phyloP scores from a whole-genome alignment of 2,113 vertebrate genomes.

The Butastur rufipennis region DNA sequence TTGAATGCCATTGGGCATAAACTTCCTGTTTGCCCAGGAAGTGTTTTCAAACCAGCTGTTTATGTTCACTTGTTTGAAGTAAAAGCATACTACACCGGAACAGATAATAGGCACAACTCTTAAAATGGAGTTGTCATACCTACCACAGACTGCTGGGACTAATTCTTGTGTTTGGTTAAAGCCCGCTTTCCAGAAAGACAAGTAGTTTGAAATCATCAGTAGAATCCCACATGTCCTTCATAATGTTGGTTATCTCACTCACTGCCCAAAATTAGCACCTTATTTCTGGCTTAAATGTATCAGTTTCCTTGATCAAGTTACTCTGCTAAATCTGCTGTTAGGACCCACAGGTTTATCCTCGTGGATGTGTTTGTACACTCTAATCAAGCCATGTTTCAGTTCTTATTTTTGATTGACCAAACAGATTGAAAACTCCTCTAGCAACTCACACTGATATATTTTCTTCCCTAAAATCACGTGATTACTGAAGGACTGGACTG shows the following conservation, averaged over 20 bases:
- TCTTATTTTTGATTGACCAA: background rate
- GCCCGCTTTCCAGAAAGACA: background rate
- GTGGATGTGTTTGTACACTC: background rate
- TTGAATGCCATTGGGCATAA: background rate
- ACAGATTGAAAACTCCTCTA: background rate
- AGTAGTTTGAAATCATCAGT: background rate
- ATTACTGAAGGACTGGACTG: background rate
- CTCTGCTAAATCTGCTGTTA: background rate
- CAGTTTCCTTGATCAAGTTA: background rate
- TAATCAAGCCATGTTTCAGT: background rate
- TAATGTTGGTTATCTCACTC: background rate
- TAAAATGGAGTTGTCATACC: background rate
- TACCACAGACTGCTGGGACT: background rate
- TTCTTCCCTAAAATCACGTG: background rate
- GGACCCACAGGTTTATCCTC: background rate
- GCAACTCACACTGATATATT: background rate
- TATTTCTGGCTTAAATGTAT: background rate
- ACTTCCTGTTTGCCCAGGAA: background rate
- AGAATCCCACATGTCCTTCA: background rate
- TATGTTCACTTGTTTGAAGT: background rate
- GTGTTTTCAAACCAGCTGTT: background rate
- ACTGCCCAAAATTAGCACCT: background rate
- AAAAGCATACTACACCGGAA: background rate
- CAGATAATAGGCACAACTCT: background rate
- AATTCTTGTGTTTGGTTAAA: background rate